Percentiles rank a stretch among this genome's conserved stretches.
phyloP scores from a whole-genome alignment of 2,113 vertebrate genomes.

The Sapajus apella region DNA sequence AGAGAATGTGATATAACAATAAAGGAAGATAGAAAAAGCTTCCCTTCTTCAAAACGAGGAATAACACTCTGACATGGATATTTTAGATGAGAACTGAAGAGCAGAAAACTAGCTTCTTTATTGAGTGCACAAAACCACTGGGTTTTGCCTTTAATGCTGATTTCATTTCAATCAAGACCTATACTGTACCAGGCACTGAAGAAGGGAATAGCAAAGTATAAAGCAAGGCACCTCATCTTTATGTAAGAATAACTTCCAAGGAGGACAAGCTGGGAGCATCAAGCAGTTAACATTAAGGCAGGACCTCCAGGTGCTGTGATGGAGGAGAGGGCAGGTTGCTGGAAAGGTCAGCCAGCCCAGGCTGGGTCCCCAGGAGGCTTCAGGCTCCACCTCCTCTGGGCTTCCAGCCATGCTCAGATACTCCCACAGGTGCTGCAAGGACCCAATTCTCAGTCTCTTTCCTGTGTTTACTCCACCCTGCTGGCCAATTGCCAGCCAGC shows the following conservation, averaged over 20 bases:
- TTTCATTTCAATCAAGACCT: neutral
- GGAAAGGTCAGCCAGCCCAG: neutral
- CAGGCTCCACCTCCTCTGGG: neutral
- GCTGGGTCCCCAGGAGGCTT: neutral
- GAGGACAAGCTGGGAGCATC: neutral
- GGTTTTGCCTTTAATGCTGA: neutral
- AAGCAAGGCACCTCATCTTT: neutral
- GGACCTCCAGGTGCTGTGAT: neutral
- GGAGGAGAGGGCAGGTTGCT: neutral
- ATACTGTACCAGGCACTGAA: neutral
- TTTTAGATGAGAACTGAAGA: neutral
- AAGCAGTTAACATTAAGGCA: neutral
- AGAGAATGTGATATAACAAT: neutral
- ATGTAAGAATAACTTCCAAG: neutral
- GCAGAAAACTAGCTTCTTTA: neutral
- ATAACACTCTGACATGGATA: neutral
- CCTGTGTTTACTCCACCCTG: neutral
- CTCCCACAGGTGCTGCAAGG: constrained; percentile 32
- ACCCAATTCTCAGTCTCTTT: constrained; percentile 37
- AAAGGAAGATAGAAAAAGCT: neutral
- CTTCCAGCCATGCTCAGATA: neutral
- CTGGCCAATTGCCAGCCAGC: constrained; percentile 8
- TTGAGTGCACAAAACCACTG: neutral
- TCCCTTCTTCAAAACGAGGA: neutral
- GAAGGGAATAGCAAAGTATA: neutral